A percentile compares a stretch with the other conserved stretches of the same genome.
These are phyloP conservation scores for Clamator glandarius DNA, from an alignment of 2,797 vertebrate species.

Conservation along the genomic window DNA sequence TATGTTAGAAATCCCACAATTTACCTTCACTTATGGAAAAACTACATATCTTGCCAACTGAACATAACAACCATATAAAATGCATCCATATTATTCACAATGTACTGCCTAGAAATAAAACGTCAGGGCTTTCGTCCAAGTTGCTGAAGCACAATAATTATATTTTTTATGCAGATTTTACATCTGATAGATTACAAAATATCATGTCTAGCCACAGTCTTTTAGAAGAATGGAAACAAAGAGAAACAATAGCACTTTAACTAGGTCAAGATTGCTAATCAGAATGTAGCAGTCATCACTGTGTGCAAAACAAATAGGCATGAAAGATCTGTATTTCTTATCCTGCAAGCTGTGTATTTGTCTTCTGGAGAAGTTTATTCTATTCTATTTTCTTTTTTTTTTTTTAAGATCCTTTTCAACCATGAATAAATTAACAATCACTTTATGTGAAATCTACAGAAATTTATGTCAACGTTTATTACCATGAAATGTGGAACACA, in stretches of 20 bases:
- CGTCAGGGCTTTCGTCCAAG: constrained; percentile 68
- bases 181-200: constrained; percentile 72
- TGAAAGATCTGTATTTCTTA: constrained; percentile 38
- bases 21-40: constrained; percentile 66
- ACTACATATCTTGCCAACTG: constrained; percentile 53
- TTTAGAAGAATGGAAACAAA: constrained; percentile 64
- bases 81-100: constrained; percentile 38
- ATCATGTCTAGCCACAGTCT: constrained; percentile 73
- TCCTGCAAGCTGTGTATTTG: constrained; percentile 29
- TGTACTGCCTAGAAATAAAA: constrained; percentile 53
- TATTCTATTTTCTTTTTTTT: background rate
- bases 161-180: constrained; percentile 65
- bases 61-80: constrained; percentile 65
- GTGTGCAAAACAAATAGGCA: constrained; percentile 61
- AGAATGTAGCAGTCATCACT: constrained; percentile 59
- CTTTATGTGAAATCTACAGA: constrained; percentile 67
- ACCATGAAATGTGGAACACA: constrained; percentile 58
- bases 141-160: constrained; percentile 70
- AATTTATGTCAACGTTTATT: constrained; percentile 70
- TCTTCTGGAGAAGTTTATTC: constrained; percentile 19
- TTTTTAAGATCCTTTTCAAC: constrained; percentile 21
- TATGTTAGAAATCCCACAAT: constrained; percentile 50
- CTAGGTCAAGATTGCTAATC: constrained; percentile 73
- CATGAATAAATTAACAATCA: constrained; percentile 70
- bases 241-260: constrained; percentile 72